phyloP scores from a whole-genome alignment of 2,797 vertebrate species.

The Myotis findleyi region DNA sequence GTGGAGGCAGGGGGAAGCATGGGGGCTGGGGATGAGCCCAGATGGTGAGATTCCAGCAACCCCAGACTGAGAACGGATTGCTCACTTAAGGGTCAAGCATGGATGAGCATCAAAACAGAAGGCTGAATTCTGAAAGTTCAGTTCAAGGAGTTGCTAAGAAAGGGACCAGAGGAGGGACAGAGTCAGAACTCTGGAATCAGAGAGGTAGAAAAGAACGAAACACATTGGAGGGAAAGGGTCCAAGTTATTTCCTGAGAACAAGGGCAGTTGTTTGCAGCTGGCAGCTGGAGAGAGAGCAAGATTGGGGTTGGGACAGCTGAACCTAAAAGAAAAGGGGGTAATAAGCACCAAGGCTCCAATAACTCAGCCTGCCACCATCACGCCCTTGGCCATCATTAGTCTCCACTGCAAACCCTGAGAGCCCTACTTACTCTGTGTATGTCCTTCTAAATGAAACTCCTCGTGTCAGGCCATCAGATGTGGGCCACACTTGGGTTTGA shows the following conservation, averaged over 20 bases:
- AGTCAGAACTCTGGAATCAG: neutral
- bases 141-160: neutral
- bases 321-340: slow-evolving; percentile 17
- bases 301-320: neutral
- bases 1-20: neutral
- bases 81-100: neutral
- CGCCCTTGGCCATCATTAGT: neutral
- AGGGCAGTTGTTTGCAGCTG: slow-evolving; percentile 45
- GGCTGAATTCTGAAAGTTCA: slow-evolving; percentile 34
- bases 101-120: slow-evolving; percentile 2
- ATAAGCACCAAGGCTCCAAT: neutral
- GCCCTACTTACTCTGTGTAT: neutral
- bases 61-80: neutral
- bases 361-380: neutral
- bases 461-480: neutral
- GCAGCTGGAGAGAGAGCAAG: neutral
- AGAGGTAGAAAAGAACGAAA: neutral
- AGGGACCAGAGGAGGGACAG: neutral
- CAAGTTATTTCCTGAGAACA: slow-evolving; percentile 15
- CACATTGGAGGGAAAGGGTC: neutral
- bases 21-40: neutral
- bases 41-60: neutral
- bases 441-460: slow-evolving; percentile 21
- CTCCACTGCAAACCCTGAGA: neutral
- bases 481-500: slow-evolving; percentile 45